A percentile compares a stretch with the other conserved stretches of the same genome.
Evolutionary conservation across 2,888 invertebrate species (phyloP).

Genomic region (Crioceris asparagi): DNA sequence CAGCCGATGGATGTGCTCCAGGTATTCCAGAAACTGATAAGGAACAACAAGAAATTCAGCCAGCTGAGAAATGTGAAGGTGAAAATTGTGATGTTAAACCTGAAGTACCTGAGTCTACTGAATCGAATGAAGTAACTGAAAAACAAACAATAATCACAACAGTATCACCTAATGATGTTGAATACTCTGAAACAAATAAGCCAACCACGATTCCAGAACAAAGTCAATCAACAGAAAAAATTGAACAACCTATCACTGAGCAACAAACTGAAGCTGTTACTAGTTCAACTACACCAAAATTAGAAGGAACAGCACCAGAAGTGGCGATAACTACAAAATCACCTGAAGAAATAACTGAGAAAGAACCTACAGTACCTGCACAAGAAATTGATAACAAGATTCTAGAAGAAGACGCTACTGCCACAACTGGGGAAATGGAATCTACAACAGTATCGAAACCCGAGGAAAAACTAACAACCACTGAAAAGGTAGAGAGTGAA

Average conservation of each 20-base stretch:
- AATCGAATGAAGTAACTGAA: slow-evolving; percentile 9
- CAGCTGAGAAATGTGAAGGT: slow-evolving; percentile 6
- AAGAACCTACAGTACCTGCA: slow-evolving; percentile 5
- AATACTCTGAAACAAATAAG: too few species aligned
- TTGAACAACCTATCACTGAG: slow-evolving; percentile 8
- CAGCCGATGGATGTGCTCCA: slow-evolving; percentile 7
- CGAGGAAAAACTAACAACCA: not conserved
- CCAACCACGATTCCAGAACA: slow-evolving; percentile 10
- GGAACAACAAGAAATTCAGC: slow-evolving; percentile 7
- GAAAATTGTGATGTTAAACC: slow-evolving; percentile 4
- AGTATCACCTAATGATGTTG: too few species aligned
- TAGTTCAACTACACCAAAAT: slow-evolving; percentile 12
- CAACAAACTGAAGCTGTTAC: slow-evolving; percentile 9
- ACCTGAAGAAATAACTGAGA: slow-evolving; percentile 8
- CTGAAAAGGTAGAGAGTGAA: not conserved
- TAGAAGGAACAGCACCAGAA: not conserved
- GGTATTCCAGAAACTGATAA: slow-evolving; percentile 6
- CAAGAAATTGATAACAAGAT: slow-evolving; percentile 4
- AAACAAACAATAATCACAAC: too few species aligned
- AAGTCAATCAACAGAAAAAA: slow-evolving; percentile 7
- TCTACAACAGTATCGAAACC: not conserved
- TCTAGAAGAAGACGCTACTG: slow-evolving; percentile 3
- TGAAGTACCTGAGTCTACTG: slow-evolving; percentile 5
- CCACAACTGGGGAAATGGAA: not conserved
- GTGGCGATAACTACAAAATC: not conserved